Evolutionary conservation across 2,888 invertebrate species (phyloP), one percentile per base, ranked within the genome.

Genomic region (Xestia ashworthii): DNA sequence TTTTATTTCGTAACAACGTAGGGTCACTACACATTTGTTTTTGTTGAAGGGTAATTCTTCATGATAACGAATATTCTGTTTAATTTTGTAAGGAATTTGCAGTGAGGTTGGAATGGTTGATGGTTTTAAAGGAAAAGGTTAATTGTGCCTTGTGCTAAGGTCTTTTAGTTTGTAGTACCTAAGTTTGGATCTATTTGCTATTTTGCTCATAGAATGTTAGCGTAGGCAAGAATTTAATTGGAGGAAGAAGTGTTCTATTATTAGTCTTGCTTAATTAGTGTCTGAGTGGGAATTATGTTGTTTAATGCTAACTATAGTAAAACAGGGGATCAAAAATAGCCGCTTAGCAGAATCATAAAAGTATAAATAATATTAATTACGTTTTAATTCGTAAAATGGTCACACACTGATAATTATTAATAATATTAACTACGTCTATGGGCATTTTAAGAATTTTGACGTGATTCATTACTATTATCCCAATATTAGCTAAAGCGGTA

Each of bases 1-100:
- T 85, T 80, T 81, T 69, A 84, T 82, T 74, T 71, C 19, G 53
- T 16, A 46, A 66, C 76, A 80, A 32, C 46, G 53, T 19, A 76
- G 76, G 76, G 81, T 73, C 85, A 84, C 25, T 68, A 38, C 53
- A 74, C 74, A 85, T 85, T 82, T 82, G 69, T 71, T 82, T 84
- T 69, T 69, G 81, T 22, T 78, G 48, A 53, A 73, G 58, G 32
- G 53, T 86, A 55, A 78, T 78, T 60, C 72, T 74, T 86, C 74
- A 78, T 68, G 66, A 19, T 83, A 64, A 86, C 66, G 70, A 84
- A 78, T 75, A 53, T 82, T 64, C 32, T 84, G 70, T 78, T 82
- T 84, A 86, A 84, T 84, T 86, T 83, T 73, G 72, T 32, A 11
- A 58, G 48, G 44, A 67, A 74, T 75, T 84, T 8, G 67, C 60